Percentiles rank a stretch among this genome's conserved stretches.
Evolutionary conservation across 2,888 invertebrate species (phyloP).

Genomic region (Meteorus cinctellus): DNA sequence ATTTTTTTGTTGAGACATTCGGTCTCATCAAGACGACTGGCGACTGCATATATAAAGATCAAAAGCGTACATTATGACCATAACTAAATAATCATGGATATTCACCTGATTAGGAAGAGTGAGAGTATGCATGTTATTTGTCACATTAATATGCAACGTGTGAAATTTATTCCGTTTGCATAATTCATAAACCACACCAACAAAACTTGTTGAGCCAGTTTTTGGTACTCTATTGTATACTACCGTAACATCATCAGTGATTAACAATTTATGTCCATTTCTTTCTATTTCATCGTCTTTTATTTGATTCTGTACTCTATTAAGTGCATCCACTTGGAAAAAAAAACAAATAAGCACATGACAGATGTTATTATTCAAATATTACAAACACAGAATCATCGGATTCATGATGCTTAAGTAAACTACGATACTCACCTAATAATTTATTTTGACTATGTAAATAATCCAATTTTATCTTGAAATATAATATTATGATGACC

Average conservation of each 20-base stretch:
- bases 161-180: conserved; percentile 87
- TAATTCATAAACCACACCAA: conserved; percentile 91
- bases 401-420: neutral
- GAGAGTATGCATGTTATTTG: conserved; percentile 96
- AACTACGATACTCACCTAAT: conserved; percentile 65
- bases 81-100: neutral
- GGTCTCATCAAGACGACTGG: no score
- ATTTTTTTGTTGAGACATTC: neutral
- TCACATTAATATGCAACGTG: conserved; percentile 95
- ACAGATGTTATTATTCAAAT: conserved; percentile 1
- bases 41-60: no score
- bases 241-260: conserved; percentile 81
- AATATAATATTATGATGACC: conserved; percentile 67
- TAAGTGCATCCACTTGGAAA: conserved; percentile 66
- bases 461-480: conserved; percentile 69
- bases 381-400: neutral
- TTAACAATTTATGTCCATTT: conserved; percentile 49
- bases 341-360: conserved; percentile 21
- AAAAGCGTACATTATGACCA: neutral
- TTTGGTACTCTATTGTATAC: conserved; percentile 98
- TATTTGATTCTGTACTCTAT: conserved; percentile 62
- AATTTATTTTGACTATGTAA: conserved; percentile 69
- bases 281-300: conserved; percentile 53
- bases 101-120: conserved; percentile 90
- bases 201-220: conserved; percentile 97